Conservation (phyloP, 1,140 invertebrate species). For the Pseudomyrmex gracilis region DNA sequence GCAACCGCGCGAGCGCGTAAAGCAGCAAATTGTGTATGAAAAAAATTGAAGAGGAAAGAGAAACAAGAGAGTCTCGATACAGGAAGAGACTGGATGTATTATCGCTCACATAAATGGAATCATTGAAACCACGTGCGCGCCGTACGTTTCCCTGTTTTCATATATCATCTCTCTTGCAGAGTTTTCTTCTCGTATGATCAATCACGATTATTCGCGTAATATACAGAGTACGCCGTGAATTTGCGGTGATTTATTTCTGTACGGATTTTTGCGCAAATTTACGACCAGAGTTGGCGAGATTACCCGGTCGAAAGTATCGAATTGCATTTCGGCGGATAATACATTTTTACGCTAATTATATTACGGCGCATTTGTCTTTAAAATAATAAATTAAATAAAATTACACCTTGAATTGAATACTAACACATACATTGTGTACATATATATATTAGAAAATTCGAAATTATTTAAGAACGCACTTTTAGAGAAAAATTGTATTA, state of each 20-base stretch:
- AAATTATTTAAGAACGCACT: no score
- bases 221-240: constrained; percentile 34
- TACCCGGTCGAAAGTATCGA: neutral
- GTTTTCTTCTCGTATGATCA: constrained; percentile 48
- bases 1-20: neutral
- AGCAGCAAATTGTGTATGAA: neutral
- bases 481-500: no score
- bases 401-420: no score
- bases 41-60: neutral
- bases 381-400: neutral
- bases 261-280: constrained; percentile 13
- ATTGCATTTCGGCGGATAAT: neutral
- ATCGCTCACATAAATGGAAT: constrained; percentile 60
- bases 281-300: neutral
- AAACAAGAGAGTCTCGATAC: constrained; percentile 13
- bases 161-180: constrained; percentile 39
- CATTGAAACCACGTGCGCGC: constrained; percentile 45
- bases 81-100: constrained; percentile 15
- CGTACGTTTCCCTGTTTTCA: constrained; percentile 41
- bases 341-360: neutral
- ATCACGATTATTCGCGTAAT: constrained; percentile 52
- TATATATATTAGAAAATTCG: no score
- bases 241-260: constrained; percentile 39
- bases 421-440: no score
- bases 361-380: neutral